Base-by-base conservation (phyloP, 2,888 invertebrate species). In the Caenorhabditis sp. region DNA sequence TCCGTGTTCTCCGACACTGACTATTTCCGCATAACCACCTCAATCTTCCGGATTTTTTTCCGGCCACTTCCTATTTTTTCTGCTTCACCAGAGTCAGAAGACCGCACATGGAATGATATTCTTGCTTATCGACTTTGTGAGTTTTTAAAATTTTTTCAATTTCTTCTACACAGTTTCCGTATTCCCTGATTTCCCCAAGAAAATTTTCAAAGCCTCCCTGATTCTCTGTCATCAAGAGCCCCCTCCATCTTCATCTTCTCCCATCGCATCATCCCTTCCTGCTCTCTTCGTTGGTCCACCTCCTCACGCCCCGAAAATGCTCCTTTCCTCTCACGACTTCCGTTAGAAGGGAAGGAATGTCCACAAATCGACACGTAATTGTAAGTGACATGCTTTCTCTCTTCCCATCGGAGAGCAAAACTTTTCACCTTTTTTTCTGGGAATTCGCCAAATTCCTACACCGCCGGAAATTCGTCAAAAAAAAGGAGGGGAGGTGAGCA, bases 341-440 rank as follows among this genome's bases (percentile, higher is more conserved):
- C 59, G 69, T 77, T 54, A 59, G 56, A 38, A 12, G 12, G 47
- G 44, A 47, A 26, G 26, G 63, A 44, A 61, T 19, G 19, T 19
- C 47, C 47, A 47, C 70, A 68, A 80, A 73, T 80, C 72, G 80
- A 73, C 38, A 38, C 80, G 73, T 73, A 72, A 79, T 79, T 79
- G 79, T 79, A 79, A 79, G 73, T 73, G 80, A 80, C 80, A 80
- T 80, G 28, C 56, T 61, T 41, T 35, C 31, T n/a, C 22, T 38
- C 26, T 41, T 26, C 6, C 6, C 38, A n/a, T n/a, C n/a, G n/a
- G n/a, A n/a, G n/a, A n/a, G n/a, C n/a, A 38, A 38, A 38, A 6
- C 19, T 44, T 63, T 44, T 44, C 24, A 41, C 44, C 14, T 16
- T 24, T 38, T 41, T 14, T 63, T n/a, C n/a, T 16, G 28, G 47